Percentiles rank a stretch among this genome's conserved stretches.
Evolutionary conservation across 2,113 vertebrate genomes (phyloP).

Genomic region (Ophiodon elongatus): DNA sequence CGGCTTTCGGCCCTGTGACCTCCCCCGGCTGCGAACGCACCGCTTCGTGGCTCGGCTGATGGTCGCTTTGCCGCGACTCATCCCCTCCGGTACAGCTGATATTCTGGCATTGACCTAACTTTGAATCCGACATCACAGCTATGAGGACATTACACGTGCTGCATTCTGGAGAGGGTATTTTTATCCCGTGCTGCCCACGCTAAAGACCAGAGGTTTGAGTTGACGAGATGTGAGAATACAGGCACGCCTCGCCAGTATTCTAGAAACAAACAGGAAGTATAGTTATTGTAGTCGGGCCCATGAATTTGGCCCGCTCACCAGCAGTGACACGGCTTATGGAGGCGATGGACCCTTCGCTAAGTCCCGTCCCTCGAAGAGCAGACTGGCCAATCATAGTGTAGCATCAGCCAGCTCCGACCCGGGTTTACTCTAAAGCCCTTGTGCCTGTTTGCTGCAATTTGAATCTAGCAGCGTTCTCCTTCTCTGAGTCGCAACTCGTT

Average conservation of each 20-base stretch:
- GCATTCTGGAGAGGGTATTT: slow-evolving; percentile 60
- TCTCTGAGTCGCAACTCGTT: not conserved
- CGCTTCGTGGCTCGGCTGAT: slow-evolving; percentile 11
- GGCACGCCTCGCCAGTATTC: not conserved
- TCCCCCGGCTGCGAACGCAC: slow-evolving; percentile 12
- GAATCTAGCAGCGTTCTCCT: not conserved
- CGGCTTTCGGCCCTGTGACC: slow-evolving; percentile 57
- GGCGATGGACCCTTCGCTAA: not conserved
- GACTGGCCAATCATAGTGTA: not conserved
- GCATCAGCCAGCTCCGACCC: not conserved
- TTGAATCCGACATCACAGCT: slow-evolving; percentile 40
- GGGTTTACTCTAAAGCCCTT: not conserved
- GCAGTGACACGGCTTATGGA: not conserved
- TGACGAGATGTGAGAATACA: not conserved
- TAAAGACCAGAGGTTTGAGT: not conserved
- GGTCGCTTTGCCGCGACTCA: slow-evolving; percentile 15
- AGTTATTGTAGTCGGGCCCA: not conserved
- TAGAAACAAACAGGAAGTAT: not conserved
- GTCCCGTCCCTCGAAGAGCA: not conserved
- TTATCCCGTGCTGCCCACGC: slow-evolving; percentile 23
- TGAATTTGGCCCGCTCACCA: not conserved
- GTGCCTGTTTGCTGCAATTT: not conserved
- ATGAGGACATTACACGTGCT: slow-evolving; percentile 27
- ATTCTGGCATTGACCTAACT: slow-evolving; percentile 45
- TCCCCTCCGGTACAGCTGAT: slow-evolving; percentile 29